These are phyloP conservation scores for Lasioglossum leucozonium DNA, from an alignment of 2,888 invertebrate species.

Conservation along the genomic window DNA sequence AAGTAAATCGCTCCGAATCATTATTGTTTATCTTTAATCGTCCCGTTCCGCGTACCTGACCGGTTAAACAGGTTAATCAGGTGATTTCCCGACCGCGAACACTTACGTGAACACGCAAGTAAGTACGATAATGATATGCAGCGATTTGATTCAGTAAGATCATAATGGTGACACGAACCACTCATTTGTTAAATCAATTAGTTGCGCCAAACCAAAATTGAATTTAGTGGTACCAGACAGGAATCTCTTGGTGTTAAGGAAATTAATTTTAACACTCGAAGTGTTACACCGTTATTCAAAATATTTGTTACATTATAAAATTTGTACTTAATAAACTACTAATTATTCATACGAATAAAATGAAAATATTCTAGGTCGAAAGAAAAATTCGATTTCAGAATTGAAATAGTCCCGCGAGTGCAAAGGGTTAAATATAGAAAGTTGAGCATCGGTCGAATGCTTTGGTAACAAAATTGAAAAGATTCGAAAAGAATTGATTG, in stretches of 20 bases:
- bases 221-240: not conserved
- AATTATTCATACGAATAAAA: not conserved
- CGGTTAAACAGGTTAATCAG: slow-evolving; percentile 1
- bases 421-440: not conserved
- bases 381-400: no score
- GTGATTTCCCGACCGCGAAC: not conserved
- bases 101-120: not conserved
- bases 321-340: not conserved
- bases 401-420: no score
- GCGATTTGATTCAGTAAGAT: not conserved
- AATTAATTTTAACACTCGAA: no score
- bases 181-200: not conserved
- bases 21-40: not conserved
- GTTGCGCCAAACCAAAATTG: not conserved
- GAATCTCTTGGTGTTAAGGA: not conserved
- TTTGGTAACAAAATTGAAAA: not conserved
- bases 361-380: no score
- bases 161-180: not conserved
- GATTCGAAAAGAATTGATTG: not conserved
- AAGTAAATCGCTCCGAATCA: not conserved
- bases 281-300: not conserved
- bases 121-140: not conserved
- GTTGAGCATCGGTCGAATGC: no score
- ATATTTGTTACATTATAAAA: not conserved
- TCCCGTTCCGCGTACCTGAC: not conserved